These are phyloP conservation scores for Venustaconcha ellipsiformis DNA, from an alignment of 1,140 invertebrate species.

Conservation along the genomic window DNA sequence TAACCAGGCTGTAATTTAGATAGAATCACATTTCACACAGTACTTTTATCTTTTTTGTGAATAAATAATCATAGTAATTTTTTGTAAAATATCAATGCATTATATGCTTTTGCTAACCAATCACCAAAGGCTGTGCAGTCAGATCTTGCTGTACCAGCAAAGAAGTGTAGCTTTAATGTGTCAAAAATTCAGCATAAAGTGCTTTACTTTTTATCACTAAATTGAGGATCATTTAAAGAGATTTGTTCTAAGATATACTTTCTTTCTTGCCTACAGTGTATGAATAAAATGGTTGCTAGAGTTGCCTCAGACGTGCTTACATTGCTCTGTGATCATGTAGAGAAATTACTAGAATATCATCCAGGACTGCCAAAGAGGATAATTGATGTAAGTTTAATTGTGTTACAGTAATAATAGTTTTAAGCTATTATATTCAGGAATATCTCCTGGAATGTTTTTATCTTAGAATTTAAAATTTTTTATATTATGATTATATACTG, in stretches of 20 bases:
- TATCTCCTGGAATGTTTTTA: too few species aligned
- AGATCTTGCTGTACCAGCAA: not conserved
- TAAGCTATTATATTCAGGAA: not conserved
- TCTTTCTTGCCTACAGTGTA: conserved; percentile 76
- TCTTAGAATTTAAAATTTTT: too few species aligned
- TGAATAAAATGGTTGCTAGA: conserved; percentile 85
- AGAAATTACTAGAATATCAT: conserved; percentile 80
- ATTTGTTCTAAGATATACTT: not conserved
- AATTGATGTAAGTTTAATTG: conserved; percentile 74
- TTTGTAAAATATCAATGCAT: too few species aligned
- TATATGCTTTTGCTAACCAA: not conserved
- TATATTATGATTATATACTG: too few species aligned
- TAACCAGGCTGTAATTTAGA: too few species aligned
- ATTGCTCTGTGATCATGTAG: conserved; percentile 84
- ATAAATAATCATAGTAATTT: too few species aligned
- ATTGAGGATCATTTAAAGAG: conserved; percentile 26
- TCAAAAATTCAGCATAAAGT: not conserved
- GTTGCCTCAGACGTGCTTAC: conserved; percentile 88
- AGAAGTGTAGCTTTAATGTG: not conserved
- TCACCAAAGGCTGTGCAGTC: not conserved
- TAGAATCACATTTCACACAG: too few species aligned
- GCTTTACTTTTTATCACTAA: not conserved
- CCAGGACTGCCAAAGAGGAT: conserved; percentile 83
- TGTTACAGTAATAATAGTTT: not conserved
- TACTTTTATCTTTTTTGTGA: too few species aligned